A percentile compares a stretch with the other conserved stretches of the same genome.
Conservation (phyloP, 2,113 vertebrate species). For the Percina caprodes region DNA sequence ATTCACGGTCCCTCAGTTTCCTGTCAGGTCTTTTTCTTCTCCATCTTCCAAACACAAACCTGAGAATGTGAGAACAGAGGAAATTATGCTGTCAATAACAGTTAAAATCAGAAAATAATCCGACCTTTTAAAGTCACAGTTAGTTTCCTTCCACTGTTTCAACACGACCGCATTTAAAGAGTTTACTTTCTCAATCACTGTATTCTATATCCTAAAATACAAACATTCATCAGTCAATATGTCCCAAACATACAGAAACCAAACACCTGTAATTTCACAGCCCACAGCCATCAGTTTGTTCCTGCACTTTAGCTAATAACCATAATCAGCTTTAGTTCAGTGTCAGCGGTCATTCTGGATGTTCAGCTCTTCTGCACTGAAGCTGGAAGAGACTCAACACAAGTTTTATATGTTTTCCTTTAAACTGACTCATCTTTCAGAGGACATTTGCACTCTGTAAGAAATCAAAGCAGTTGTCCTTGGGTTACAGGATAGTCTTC, state of each 20-base stretch:
- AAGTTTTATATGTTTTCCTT: neutral
- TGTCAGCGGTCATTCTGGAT: slow-evolving; percentile 49
- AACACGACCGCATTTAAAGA: slow-evolving; percentile 36
- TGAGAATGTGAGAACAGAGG: slow-evolving; percentile 8
- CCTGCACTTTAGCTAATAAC: slow-evolving; percentile 58
- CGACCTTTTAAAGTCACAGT: neutral
- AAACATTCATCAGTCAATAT: slow-evolving; percentile 51
- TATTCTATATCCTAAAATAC: slow-evolving; percentile 18
- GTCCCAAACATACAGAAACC: slow-evolving; percentile 53
- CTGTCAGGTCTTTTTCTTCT: neutral
- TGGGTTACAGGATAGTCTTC: neutral
- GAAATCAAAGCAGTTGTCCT: neutral
- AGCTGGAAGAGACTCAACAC: slow-evolving; percentile 5
- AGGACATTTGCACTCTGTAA: neutral
- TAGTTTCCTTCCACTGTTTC: slow-evolving; percentile 13
- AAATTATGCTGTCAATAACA: neutral
- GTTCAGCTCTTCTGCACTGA: slow-evolving; percentile 16
- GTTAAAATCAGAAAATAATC: slow-evolving; percentile 3
- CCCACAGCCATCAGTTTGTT: slow-evolving; percentile 39
- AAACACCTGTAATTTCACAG: slow-evolving; percentile 52
- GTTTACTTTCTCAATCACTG: neutral
- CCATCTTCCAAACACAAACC: slow-evolving; percentile 18
- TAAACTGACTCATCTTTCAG: neutral
- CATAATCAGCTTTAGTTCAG: slow-evolving; percentile 55
- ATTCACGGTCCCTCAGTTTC: neutral